phyloP scores from a whole-genome alignment of 2,113 vertebrate genomes.

The Poeciliopsis occidentalis region DNA sequence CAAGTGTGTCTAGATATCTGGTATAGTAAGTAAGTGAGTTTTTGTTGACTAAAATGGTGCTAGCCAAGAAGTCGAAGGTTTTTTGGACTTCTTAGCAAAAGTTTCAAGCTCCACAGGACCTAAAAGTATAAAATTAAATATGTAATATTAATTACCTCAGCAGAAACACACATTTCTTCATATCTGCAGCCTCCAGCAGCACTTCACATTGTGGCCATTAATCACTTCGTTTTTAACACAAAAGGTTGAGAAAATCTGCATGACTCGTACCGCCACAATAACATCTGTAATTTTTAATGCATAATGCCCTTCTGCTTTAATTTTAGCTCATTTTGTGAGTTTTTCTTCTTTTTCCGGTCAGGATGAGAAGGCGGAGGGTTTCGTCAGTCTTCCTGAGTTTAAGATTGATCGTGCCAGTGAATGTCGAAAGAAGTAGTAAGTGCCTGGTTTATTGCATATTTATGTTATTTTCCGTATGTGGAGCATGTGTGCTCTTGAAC shows the following conservation, averaged over 20 bases:
- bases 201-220: neutral
- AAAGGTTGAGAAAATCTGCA: neutral
- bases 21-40: too few relatives aligned
- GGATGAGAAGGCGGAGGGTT: slow-evolving; percentile 99
- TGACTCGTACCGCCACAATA: neutral
- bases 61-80: neutral
- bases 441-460: slow-evolving; percentile 35
- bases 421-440: slow-evolving; percentile 98
- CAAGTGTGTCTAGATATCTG: too few relatives aligned
- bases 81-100: too few relatives aligned
- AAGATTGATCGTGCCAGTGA: slow-evolving; percentile 97
- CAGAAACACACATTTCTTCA: neutral
- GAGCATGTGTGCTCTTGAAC: neutral
- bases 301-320: neutral
- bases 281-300: neutral
- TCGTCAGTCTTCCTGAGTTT: slow-evolving; percentile 97
- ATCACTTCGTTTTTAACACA: neutral
- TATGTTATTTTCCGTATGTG: neutral
- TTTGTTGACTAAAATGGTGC: neutral
- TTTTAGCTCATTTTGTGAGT: neutral
- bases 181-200: neutral
- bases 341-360: slow-evolving; percentile 50
- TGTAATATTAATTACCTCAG: neutral
- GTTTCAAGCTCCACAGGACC: neutral
- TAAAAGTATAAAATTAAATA: neutral